Evolutionary conservation across 2,113 vertebrate species (phyloP).

Genomic region (Kobus ellipsiprymnus): DNA sequence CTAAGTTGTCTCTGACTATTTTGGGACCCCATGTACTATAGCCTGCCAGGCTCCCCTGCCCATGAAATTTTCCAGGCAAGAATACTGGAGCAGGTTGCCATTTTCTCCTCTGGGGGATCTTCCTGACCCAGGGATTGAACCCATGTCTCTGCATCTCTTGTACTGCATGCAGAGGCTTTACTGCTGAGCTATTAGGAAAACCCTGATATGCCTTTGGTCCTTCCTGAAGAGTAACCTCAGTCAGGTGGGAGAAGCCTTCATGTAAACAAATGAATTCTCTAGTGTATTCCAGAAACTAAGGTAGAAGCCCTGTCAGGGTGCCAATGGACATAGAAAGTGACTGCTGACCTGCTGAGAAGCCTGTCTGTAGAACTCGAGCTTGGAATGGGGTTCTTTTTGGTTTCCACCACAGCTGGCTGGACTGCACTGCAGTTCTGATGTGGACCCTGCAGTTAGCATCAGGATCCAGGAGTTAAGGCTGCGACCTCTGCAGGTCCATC

Average conservation of each 20-base stretch:
- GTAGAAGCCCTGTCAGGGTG: not conserved
- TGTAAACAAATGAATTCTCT: not conserved
- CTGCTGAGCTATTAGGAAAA: not conserved
- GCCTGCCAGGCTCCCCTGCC: not conserved
- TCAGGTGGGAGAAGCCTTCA: not conserved
- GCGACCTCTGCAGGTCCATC: not conserved
- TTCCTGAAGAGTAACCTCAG: not conserved
- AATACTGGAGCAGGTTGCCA: not conserved
- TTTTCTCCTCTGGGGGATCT: not conserved
- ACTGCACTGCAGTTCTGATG: no score
- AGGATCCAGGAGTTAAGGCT: not conserved
- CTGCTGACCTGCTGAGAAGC: not conserved
- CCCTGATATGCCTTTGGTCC: not conserved
- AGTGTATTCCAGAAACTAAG: not conserved
- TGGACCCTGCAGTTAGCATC: accelerated
- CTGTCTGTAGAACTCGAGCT: accelerated
- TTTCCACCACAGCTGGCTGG: not conserved
- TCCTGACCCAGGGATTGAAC: not conserved
- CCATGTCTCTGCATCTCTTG: not conserved
- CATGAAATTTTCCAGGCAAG: not conserved
- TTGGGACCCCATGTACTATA: not conserved
- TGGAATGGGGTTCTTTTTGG: not conserved
- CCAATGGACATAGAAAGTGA: accelerated
- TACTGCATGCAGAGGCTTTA: not conserved
- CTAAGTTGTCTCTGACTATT: not conserved